Conservation (phyloP, 2,797 vertebrate species). For the Protosalanx chinensis region DNA sequence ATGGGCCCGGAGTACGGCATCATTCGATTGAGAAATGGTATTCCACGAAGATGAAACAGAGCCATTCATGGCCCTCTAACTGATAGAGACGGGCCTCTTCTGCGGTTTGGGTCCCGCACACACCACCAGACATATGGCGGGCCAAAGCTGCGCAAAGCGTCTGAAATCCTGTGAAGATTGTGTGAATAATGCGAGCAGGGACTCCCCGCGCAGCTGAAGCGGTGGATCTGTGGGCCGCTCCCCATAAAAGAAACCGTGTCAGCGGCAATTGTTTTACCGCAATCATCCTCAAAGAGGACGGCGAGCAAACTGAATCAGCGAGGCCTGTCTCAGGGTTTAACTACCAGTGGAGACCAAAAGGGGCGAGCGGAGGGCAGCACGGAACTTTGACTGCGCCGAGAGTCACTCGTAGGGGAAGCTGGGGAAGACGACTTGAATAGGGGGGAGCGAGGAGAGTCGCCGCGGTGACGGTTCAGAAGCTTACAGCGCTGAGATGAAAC, state of each 20-base stretch:
- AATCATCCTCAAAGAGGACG: background rate
- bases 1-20: background rate
- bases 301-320: background rate
- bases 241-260: conserved; percentile 5
- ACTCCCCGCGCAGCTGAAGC: conserved; percentile 7
- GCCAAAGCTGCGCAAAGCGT: conserved; percentile 33
- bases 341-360: background rate
- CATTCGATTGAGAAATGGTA: background rate
- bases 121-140: conserved; percentile 34
- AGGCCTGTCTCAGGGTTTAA: background rate
- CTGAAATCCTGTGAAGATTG: conserved; percentile 32
- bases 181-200: conserved; percentile 40
- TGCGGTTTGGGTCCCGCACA: background rate
- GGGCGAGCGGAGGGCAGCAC: background rate
- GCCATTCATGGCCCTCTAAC: background rate
- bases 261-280: background rate
- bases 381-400: background rate
- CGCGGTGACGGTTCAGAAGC: background rate
- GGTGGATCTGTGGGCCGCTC: background rate
- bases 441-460: too few species aligned
- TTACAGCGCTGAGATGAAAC: background rate
- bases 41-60: background rate
- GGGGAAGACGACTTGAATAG: too few species aligned
- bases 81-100: conserved; percentile 21
- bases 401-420: too few species aligned